phyloP scores from a whole-genome alignment of 53 echinoderm and acorn worm genomes.

The Luidia sarsii region DNA sequence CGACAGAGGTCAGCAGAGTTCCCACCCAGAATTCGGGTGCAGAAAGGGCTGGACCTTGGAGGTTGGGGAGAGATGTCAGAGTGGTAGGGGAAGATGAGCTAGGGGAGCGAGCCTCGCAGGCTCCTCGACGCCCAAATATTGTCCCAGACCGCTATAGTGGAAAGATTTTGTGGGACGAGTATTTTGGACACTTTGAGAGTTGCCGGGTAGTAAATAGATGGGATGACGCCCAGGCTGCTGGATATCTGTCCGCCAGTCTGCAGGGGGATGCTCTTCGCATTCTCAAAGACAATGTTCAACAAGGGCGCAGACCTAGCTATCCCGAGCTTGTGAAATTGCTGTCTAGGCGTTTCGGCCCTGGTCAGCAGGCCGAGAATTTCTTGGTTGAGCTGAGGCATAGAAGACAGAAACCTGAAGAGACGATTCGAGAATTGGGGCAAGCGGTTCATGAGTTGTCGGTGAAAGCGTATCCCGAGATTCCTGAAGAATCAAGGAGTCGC shows the following conservation, averaged over 20 bases:
- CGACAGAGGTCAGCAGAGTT: too few species aligned
- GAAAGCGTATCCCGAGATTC: neutral
- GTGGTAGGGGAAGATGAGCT: too few species aligned
- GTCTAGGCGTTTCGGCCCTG: neutral
- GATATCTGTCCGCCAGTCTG: slow-evolving; percentile 6
- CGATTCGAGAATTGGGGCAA: too few species aligned
- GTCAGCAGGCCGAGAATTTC: slow-evolving; percentile 18
- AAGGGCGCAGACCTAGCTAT: neutral
- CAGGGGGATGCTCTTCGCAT: slow-evolving; percentile 1
- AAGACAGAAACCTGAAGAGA: neutral
- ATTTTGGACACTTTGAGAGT: slow-evolving; percentile 38
- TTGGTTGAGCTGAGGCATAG: slow-evolving; percentile 23
- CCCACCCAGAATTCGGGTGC: too few species aligned
- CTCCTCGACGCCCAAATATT: slow-evolving; percentile 14
- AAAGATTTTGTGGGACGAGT: slow-evolving; percentile 39
- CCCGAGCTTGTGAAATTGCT: neutral
- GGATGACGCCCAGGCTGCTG: slow-evolving; percentile 24
- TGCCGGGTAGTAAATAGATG: slow-evolving; percentile 34
- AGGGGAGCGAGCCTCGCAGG: too few species aligned
- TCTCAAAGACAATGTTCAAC: neutral
- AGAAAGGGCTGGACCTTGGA: too few species aligned
- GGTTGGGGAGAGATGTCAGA: neutral
- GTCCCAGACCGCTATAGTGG: slow-evolving; percentile 41
- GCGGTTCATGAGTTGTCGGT: neutral
- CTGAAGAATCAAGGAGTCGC: neutral